phyloP scores from a whole-genome alignment of 2,797 vertebrate genomes.

The Spinus pinus region DNA sequence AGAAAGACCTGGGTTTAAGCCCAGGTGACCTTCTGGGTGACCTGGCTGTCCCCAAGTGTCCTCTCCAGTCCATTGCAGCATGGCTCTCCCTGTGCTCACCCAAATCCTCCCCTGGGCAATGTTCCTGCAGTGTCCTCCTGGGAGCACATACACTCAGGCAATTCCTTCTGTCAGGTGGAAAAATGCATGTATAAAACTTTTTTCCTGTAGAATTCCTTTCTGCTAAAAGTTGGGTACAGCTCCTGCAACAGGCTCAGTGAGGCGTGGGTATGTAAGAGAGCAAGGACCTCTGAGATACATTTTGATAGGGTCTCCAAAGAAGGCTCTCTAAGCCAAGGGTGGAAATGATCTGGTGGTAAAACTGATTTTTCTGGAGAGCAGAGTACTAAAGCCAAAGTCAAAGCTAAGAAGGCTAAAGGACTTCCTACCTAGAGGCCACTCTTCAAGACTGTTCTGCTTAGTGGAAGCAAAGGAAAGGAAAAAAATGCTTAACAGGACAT shows the following conservation, averaged over 20 bases:
- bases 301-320: background rate
- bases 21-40: background rate
- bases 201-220: background rate
- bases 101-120: background rate
- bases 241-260: background rate
- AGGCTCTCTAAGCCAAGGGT: background rate
- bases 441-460: background rate
- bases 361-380: background rate
- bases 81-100: background rate
- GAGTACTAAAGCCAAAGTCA: background rate
- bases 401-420: background rate
- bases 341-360: background rate
- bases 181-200: background rate
- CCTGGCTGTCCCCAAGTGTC: background rate
- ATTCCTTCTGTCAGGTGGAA: background rate
- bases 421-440: background rate
- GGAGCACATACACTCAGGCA: background rate
- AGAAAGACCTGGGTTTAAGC: background rate
- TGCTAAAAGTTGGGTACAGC: background rate
- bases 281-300: background rate
- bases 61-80: background rate
- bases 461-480: background rate
- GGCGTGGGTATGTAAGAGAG: background rate
- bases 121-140: background rate
- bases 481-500: background rate